A percentile compares a stretch with the other conserved stretches of the same genome.
Evolutionary conservation across 2,888 invertebrate species (phyloP).

Genomic region (Gnatocerus cornutus): DNA sequence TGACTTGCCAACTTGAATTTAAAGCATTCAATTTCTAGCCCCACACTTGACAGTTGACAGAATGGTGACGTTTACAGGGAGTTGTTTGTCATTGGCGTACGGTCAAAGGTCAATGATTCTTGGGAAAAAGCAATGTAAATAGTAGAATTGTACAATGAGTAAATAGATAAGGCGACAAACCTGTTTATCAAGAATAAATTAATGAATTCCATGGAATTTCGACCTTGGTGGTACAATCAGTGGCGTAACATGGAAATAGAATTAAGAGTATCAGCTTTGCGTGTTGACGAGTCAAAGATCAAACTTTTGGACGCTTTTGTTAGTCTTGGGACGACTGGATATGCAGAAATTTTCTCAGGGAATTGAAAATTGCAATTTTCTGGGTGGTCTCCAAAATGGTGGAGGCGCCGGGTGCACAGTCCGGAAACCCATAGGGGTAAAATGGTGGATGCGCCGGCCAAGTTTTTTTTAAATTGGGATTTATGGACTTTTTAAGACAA

Average conservation of each 20-base stretch:
- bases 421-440: too few relatives aligned
- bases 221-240: neutral
- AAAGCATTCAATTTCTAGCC: neutral
- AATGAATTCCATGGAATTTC: neutral
- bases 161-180: neutral
- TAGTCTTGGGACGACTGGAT: too few relatives aligned
- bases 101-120: constrained; percentile 9
- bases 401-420: too few relatives aligned
- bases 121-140: neutral
- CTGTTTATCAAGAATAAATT: neutral
- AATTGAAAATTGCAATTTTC: too few relatives aligned
- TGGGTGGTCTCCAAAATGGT: too few relatives aligned
- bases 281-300: too few relatives aligned
- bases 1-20: neutral
- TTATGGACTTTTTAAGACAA: too few relatives aligned
- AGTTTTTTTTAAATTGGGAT: too few relatives aligned
- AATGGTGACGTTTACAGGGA: constrained; percentile 21
- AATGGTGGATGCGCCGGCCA: too few relatives aligned
- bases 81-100: constrained; percentile 9
- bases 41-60: constrained; percentile 22
- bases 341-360: too few relatives aligned
- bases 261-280: too few relatives aligned
- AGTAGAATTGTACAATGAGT: neutral
- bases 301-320: too few relatives aligned
- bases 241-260: neutral